Conservation (phyloP, 2,888 invertebrate species). For the Oxycera nigricornis region DNA sequence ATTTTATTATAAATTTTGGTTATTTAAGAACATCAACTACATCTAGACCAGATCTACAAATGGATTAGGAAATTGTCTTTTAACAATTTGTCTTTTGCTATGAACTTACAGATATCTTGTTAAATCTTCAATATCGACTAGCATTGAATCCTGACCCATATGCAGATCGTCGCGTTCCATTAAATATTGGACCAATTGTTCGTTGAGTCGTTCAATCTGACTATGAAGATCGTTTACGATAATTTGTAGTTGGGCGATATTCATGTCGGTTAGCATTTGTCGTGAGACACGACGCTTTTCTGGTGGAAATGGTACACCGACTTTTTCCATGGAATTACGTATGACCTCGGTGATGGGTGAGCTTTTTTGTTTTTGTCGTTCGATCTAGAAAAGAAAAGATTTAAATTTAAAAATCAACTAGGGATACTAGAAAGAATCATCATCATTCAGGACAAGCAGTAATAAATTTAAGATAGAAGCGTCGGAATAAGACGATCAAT, state of each 20-base stretch:
- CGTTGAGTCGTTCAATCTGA: constrained; percentile 91
- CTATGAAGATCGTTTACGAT: constrained; percentile 94
- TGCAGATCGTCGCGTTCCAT: constrained; percentile 94
- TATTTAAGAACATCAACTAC: too few species aligned
- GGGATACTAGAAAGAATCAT: too few species aligned
- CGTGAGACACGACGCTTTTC: constrained; percentile 84
- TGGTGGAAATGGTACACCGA: constrained; percentile 82
- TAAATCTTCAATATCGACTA: constrained; percentile 96
- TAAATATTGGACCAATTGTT: constrained; percentile 85
- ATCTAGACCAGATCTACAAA: too few species aligned
- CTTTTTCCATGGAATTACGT: constrained; percentile 78
- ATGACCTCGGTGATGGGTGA: constrained; percentile 89
- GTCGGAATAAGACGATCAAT: too few species aligned
- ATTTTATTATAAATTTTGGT: too few species aligned
- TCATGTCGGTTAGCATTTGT: constrained; percentile 89
- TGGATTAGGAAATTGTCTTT: neutral
- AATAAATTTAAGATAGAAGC: neutral
- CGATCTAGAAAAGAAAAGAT: constrained; percentile 63
- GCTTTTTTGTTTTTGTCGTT: constrained; percentile 73
- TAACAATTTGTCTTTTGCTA: neutral
- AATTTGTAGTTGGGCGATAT: constrained; percentile 88
- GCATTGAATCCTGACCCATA: constrained; percentile 97
- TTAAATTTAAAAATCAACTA: too few species aligned
- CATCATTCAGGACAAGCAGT: neutral
- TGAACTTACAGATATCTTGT: constrained; percentile 85